Evolutionary conservation across 2,797 vertebrate genomes (phyloP), one percentile per base, ranked within the genome.

Genomic region (Podarcis siculus): DNA sequence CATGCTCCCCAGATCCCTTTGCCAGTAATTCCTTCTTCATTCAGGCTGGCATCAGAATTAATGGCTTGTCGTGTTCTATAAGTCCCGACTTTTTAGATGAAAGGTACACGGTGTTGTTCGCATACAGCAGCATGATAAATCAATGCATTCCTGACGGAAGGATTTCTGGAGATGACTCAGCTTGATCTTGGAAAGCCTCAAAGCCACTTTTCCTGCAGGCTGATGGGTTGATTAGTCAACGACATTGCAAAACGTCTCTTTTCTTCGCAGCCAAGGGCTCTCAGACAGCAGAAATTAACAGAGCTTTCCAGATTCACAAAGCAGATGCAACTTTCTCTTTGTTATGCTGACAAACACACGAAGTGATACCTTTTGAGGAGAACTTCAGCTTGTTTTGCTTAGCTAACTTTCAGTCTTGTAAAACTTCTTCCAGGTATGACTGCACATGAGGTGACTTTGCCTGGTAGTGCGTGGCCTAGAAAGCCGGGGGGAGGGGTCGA

Each of bases 81-180:
- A 93, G 92, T 92, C 93, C 94, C 86, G 90, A 87, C 90, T 94
- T 93, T 76, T 88, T 25, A 95, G 94, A 95, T 95, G 93, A 96
- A 95, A 96, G 93, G 92, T 94, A 93, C 92, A 73, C 2, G 35
- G 87, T 93, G 94, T 91, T 93, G 92, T 93, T 93, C 27, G 0
- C 92, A 89, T 72, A 87, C 78, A 86, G 91, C 94, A 92, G 83
- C 71, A 90, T 87, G 93, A 95, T 93, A 95, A 95, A 95, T 96
- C 95, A 93, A 32, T 80, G 90, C 39, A 85, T 89, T 92, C 90
- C 90, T 89, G 15, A 0, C 73, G 79, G 90, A 92, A 94, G 92
- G 86, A 92, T 90, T 94, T 92, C 83, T 92, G 90, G 71, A 1
- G 0, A 89, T 90, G 82, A 87, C 66, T 39, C 81, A 67, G 42